These are phyloP conservation scores for Mus spicilegus DNA, from an alignment of 2,113 vertebrate species.

Conservation along the genomic window DNA sequence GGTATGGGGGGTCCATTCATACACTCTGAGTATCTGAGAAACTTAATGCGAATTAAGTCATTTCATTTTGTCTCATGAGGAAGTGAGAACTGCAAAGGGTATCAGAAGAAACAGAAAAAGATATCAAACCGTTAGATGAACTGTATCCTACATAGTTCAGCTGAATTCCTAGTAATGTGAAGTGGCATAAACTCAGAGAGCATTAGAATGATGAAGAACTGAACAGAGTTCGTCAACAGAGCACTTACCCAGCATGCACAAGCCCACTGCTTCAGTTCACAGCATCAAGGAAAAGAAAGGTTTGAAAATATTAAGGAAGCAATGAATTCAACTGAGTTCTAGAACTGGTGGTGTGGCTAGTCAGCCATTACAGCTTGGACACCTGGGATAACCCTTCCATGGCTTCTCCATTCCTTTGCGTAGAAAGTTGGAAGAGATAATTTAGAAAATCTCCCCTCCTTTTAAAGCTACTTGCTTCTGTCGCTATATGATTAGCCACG, in stretches of 20 bases:
- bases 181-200: not conserved
- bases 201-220: not conserved
- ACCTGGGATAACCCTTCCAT: not conserved
- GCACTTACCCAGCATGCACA: not conserved
- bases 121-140: not conserved
- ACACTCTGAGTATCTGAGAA: not conserved
- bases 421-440: not conserved
- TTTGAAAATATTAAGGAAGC: not conserved
- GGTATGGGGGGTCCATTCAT: not conserved
- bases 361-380: not conserved
- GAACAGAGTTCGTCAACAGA: not conserved
- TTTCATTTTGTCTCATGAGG: not conserved
- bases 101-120: not conserved
- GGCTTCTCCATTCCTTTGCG: not conserved
- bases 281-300: not conserved
- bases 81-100: not conserved
- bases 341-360: not conserved
- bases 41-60: conserved; percentile 7
- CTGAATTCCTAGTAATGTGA: not conserved
- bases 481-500: not conserved
- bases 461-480: not conserved
- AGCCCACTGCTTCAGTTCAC: not conserved
- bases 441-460: not conserved
- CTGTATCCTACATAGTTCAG: not conserved
- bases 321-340: not conserved